These are phyloP conservation scores for Trichogramma dendrolimi DNA, from an alignment of 2,888 invertebrate genomes.

Conservation along the genomic window DNA sequence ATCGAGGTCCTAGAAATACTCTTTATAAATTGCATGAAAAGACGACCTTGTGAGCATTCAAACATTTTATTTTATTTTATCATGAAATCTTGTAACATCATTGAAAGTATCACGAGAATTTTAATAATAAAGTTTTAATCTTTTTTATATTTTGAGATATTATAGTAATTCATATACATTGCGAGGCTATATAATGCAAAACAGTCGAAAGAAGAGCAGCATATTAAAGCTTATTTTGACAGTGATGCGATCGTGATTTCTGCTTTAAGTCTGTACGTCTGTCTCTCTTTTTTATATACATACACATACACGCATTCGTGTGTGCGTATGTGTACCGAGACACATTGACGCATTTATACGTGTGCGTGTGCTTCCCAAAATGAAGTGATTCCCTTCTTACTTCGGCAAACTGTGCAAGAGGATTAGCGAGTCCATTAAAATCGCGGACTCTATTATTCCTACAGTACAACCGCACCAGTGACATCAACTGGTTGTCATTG, in stretches of 20 bases:
- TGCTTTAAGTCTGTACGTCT: conserved; percentile 26
- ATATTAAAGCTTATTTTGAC: conserved; percentile 36
- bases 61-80: no score
- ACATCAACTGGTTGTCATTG: conserved; percentile 46
- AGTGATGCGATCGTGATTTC: conserved; percentile 24
- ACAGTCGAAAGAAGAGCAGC: no score
- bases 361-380: no score
- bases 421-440: conserved; percentile 54
- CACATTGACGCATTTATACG: not conserved
- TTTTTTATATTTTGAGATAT: no score
- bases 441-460: conserved; percentile 53
- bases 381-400: conserved; percentile 9
- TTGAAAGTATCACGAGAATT: no score
- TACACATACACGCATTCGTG: conserved; percentile 30
- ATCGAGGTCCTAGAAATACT: no score
- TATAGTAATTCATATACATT: no score
- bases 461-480: conserved; percentile 45
- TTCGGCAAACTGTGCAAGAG: conserved; percentile 49
- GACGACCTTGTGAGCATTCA: no score
- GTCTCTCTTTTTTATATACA: conserved; percentile 28
- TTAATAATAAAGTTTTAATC: no score
- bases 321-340: conserved; percentile 11
- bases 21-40: no score
- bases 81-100: no score
- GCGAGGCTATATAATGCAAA: no score